Evolutionary conservation across 2,888 invertebrate species (phyloP).

Genomic region (Eudiplozoon nipponicum): DNA sequence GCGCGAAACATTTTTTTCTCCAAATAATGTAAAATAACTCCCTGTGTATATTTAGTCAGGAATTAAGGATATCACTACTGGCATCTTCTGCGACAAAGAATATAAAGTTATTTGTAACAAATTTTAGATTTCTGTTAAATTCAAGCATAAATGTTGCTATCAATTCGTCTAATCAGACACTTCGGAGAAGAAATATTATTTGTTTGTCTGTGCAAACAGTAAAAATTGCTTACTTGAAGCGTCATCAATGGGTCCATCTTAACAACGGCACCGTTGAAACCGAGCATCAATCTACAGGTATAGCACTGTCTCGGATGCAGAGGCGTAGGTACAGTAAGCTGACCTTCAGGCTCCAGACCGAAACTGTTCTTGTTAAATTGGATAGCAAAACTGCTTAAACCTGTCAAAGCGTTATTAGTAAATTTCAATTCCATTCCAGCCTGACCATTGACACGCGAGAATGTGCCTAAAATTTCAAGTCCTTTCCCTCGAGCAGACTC

Average conservation of each 20-base stretch:
- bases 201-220: too few species aligned
- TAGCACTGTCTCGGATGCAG: constrained; percentile 45
- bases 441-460: constrained; percentile 44
- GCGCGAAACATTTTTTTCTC: too few species aligned
- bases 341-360: constrained; percentile 53
- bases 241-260: constrained; percentile 87
- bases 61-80: too few species aligned
- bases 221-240: constrained; percentile 55
- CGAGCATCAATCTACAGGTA: constrained; percentile 44
- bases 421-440: constrained; percentile 76
- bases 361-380: constrained; percentile 97
- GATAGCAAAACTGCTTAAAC: constrained; percentile 74
- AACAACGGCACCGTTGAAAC: constrained; percentile 57
- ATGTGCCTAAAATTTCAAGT: constrained; percentile 71
- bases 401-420: constrained; percentile 85
- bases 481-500: constrained; percentile 61
- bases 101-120: too few species aligned
- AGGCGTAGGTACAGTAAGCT: constrained; percentile 43
- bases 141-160: too few species aligned
- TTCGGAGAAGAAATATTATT: too few species aligned
- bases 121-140: too few species aligned
- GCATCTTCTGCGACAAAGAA: too few species aligned
- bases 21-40: too few species aligned
- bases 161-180: too few species aligned
- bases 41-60: too few species aligned